Conservation (phyloP, 2,888 invertebrate genomes). For the Pachymerium ferrugineum region DNA sequence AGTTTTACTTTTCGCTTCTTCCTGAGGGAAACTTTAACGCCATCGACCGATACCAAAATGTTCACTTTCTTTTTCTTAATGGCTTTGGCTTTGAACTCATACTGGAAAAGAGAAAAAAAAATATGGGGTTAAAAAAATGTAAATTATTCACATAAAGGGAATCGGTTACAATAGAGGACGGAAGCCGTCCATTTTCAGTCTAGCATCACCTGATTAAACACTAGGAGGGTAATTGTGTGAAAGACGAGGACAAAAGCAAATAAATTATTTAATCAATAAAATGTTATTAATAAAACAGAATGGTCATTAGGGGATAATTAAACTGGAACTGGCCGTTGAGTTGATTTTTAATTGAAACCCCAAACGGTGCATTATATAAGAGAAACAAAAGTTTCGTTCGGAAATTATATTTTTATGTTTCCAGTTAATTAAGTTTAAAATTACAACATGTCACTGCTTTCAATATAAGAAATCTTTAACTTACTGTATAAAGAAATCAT, state of each 20-base stretch:
- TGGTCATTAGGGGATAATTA: not conserved
- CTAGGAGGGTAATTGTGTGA: not conserved
- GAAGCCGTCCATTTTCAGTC: not conserved
- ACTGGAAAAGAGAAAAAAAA: slow-evolving; percentile 60
- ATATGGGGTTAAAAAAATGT: slow-evolving; percentile 15
- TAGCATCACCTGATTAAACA: not conserved
- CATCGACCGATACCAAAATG: slow-evolving; percentile 89
- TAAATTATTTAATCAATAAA: not conserved
- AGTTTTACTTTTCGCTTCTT: slow-evolving; percentile 62
- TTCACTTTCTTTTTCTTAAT: slow-evolving; percentile 97
- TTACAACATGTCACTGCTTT: no score
- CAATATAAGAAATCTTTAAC: no score
- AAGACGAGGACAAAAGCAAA: not conserved
- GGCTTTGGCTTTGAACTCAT: slow-evolving; percentile 96
- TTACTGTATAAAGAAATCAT: no score
- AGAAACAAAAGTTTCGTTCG: no score
- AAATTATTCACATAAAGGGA: not conserved
- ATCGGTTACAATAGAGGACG: not conserved
- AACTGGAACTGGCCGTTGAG: no score
- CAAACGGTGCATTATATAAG: no score
- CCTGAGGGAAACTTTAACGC: slow-evolving; percentile 79
- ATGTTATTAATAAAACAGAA: not conserved
- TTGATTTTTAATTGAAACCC: no score
- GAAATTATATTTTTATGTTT: no score
- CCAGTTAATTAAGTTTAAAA: no score